Evolutionary conservation across 2,113 vertebrate genomes (phyloP).

Genomic region (Catharus fuscescens): DNA sequence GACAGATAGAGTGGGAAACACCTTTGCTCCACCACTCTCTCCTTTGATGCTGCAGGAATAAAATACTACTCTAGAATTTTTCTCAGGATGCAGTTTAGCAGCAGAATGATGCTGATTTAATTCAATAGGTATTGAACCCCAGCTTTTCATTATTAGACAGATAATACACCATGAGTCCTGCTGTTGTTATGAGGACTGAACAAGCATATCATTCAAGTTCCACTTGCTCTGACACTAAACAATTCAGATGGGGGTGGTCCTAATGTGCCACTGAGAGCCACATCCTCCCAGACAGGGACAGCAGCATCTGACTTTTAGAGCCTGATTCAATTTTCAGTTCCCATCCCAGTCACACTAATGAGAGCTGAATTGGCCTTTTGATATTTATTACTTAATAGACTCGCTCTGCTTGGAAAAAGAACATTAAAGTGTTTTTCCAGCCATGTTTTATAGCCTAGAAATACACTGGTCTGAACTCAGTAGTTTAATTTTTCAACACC

Average conservation of each 20-base stretch:
- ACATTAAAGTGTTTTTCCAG: neutral
- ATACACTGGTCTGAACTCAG: neutral
- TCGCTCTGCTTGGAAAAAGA: neutral
- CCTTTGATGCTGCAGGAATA: neutral
- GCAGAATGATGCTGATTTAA: neutral
- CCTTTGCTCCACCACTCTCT: neutral
- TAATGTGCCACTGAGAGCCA: neutral
- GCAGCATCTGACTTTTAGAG: neutral
- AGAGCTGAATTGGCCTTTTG: neutral
- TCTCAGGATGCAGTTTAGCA: neutral
- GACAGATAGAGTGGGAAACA: neutral
- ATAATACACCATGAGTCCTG: neutral
- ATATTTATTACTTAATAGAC: conserved; percentile 24
- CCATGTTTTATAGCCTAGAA: neutral
- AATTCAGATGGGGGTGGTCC: neutral
- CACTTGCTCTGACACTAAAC: neutral
- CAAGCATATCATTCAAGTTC: neutral
- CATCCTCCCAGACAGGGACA: neutral
- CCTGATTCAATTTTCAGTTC: neutral
- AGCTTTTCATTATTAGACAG: neutral
- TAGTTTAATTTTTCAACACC: neutral
- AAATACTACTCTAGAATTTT: neutral
- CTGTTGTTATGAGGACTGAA: neutral
- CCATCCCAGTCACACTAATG: neutral
- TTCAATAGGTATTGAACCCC: neutral